Percentiles rank a stretch among this genome's conserved stretches.
Conservation (phyloP, 1,140 invertebrate species). For the Calliphora vicina region DNA sequence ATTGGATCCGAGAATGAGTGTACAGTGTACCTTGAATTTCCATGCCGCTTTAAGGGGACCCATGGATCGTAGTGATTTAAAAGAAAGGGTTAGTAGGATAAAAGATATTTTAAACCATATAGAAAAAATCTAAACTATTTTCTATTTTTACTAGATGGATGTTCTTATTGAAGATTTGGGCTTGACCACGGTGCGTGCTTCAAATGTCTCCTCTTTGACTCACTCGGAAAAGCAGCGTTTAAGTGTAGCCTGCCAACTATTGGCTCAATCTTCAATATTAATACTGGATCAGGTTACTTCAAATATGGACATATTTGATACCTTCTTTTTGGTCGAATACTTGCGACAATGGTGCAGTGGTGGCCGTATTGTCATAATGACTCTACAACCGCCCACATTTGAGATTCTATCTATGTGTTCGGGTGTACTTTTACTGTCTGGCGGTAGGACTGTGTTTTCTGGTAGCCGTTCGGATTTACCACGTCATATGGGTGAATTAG, state of each 20-base stretch:
- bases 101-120: not conserved
- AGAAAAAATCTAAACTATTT: not conserved
- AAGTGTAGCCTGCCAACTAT: slow-evolving; percentile 85
- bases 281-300: slow-evolving; percentile 88
- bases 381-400: slow-evolving; percentile 91
- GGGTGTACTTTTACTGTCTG: slow-evolving; percentile 82
- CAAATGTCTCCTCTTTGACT: slow-evolving; percentile 80
- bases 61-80: slow-evolving; percentile 69
- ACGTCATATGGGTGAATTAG: slow-evolving; percentile 90
- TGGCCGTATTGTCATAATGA: slow-evolving; percentile 87
- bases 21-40: slow-evolving; percentile 82
- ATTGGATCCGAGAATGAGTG: slow-evolving; percentile 77
- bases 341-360: slow-evolving; percentile 90
- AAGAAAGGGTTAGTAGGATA: slow-evolving; percentile 66
- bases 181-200: slow-evolving; percentile 82
- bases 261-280: slow-evolving; percentile 84
- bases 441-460: slow-evolving; percentile 89
- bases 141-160: slow-evolving; percentile 71
- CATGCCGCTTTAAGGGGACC: slow-evolving; percentile 76
- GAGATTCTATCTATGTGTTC: slow-evolving; percentile 96
- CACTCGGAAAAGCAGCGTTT: slow-evolving; percentile 85
- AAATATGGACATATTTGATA: slow-evolving; percentile 96
- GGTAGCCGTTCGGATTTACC: slow-evolving; percentile 88
- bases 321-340: slow-evolving; percentile 94
- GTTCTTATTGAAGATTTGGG: slow-evolving; percentile 89